A percentile compares a stretch with the other conserved stretches of the same genome.
Evolutionary conservation across 2,797 vertebrate species (phyloP).

Genomic region (Scolopax bukidnonensis): DNA sequence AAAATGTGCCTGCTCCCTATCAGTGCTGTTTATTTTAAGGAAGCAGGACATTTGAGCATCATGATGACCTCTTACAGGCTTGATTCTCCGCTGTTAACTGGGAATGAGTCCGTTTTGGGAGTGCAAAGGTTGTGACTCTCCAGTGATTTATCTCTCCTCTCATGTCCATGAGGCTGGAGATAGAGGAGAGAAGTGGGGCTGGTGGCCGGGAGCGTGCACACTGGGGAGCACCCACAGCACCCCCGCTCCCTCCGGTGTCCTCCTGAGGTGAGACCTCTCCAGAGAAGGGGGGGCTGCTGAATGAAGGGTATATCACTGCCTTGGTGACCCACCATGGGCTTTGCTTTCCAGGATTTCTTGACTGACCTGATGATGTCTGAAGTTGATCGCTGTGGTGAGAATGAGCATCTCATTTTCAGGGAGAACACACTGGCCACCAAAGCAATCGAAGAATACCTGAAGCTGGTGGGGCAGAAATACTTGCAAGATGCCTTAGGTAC

Average conservation of each 20-base stretch:
- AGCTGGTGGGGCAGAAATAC: conserved; percentile 99
- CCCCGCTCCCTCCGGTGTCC: background rate
- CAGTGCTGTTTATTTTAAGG: background rate
- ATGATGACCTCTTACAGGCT: background rate
- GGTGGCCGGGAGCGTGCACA: background rate
- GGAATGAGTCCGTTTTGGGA: rapidly evolving
- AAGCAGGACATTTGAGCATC: background rate
- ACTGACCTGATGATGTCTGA: conserved; percentile 99
- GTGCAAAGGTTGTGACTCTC: background rate
- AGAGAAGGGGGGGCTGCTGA: background rate
- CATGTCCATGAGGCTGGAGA: background rate
- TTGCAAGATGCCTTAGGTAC: conserved; percentile 96
- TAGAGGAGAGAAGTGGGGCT: background rate
- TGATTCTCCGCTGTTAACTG: background rate
- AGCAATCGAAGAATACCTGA: conserved; percentile 99
- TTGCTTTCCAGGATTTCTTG: conserved; percentile 91
- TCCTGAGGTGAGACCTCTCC: rapidly evolving
- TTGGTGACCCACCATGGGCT: conserved; percentile 49
- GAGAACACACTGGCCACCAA: conserved; percentile 98
- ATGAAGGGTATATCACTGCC: background rate
- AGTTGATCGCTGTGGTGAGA: conserved; percentile 98
- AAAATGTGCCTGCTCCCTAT: rapidly evolving
- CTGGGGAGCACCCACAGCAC: background rate
- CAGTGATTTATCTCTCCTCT: background rate
- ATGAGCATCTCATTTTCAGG: conserved; percentile 98